Base-by-base conservation (phyloP, 2,113 vertebrate species). In the Ammospiza caudacuta region DNA sequence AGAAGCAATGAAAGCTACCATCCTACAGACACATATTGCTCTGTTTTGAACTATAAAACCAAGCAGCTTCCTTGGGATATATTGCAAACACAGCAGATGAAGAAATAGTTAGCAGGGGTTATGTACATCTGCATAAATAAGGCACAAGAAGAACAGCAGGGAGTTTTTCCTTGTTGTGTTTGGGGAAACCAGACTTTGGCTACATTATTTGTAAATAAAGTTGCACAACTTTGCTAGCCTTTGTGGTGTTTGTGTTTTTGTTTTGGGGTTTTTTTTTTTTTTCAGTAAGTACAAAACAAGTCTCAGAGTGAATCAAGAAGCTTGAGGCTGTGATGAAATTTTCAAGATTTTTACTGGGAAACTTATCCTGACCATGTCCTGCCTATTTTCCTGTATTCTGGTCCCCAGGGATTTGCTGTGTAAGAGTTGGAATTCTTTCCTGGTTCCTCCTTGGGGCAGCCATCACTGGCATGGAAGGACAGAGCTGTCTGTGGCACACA, bases 181-280 rank as follows among this genome's bases (percentile, higher is more conserved):
- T 78, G 52, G 27, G 29, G 44, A 93, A 95, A 83, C 12, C 63
- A 83, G 75, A 47, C 15, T 52, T 89, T 59, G 63, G 39, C 64
- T 78, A 62, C 22, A 21, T 92, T 92, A 67, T 80, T 92, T 90
- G 91, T 89, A 92, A 96, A 94, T 72, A 94, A 67, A 41, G 67
- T 93, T 95, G 80, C 59, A 78, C 52, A 92, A 83, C 44, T 74
- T 70, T 77, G 33, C 51, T 80, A 81, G 64, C 6, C 31, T 21
- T 89, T 81, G 55, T 72, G 47, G 39, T 75, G 28, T 1, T 89
- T 83, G 58, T n/a, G 9, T 2, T 81, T 74, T 67, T 51, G 43
- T 9, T 79, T 89, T 5, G 10, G 2, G 1, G 4, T 55, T 64
- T 64, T 41, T 41, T 41, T 41, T 15, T 43, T 82, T 74, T 67